A percentile compares a stretch with the other conserved stretches of the same genome.
phyloP scores from a whole-genome alignment of 37 sponge, comb jelly and placozoan genomes.

The Beroe ovata region DNA sequence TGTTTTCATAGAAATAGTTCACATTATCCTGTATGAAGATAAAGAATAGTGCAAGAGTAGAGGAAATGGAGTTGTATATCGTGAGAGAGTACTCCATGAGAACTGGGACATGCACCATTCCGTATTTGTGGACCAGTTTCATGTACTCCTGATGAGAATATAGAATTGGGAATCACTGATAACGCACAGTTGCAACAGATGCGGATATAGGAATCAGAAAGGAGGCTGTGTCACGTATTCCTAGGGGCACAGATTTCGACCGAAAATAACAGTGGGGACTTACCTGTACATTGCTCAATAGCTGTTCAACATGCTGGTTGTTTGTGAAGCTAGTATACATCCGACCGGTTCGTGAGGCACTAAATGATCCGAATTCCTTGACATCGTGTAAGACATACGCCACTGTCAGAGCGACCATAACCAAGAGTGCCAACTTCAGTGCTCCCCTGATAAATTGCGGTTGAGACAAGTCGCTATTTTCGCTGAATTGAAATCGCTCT shows the following conservation, averaged over 20 bases:
- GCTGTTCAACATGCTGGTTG: not conserved
- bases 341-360: conserved; percentile 28
- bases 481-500: too few relatives aligned
- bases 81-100: conserved; percentile 58
- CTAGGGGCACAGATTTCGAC: too few relatives aligned
- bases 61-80: conserved; percentile 51
- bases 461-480: too few relatives aligned
- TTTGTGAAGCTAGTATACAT: not conserved
- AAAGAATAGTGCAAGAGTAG: not conserved
- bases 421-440: not conserved
- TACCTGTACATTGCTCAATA: not conserved
- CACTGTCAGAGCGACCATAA: not conserved
- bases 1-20: conserved; percentile 1
- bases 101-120: conserved; percentile 13
- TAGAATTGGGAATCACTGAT: too few relatives aligned
- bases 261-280: too few relatives aligned
- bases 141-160: not conserved
- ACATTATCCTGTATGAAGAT: conserved; percentile 30
- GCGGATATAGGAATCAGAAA: too few relatives aligned
- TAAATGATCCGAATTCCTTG: conserved; percentile 39
- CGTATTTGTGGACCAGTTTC: not conserved
- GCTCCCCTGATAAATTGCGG: conserved; percentile 1
- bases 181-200: too few relatives aligned
- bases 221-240: too few relatives aligned
- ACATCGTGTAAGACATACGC: conserved; percentile 24